Evolutionary conservation across 2,888 invertebrate genomes (phyloP).

Genomic region (Phorcus lineatus): DNA sequence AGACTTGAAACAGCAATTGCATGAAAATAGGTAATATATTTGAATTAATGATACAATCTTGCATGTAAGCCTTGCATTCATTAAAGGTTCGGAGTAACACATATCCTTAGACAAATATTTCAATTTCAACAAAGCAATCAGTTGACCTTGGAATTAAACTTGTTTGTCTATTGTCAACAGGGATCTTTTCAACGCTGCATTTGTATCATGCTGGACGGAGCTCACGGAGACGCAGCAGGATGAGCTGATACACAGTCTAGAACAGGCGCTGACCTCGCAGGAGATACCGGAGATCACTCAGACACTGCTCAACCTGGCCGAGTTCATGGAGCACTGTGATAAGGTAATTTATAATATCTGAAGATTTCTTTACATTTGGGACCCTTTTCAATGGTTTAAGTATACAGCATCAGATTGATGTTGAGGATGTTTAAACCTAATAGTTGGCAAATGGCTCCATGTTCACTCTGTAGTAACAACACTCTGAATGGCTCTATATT

Average conservation of each 20-base stretch:
- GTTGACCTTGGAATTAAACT: not conserved
- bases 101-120: too few relatives aligned
- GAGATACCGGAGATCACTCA: slow-evolving; percentile 97
- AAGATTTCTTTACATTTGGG: not conserved
- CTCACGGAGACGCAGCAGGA: slow-evolving; percentile 86
- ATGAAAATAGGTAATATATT: too few relatives aligned
- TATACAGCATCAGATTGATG: not conserved
- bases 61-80: too few relatives aligned
- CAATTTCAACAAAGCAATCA: too few relatives aligned
- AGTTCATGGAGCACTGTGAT: slow-evolving; percentile 99
- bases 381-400: not conserved
- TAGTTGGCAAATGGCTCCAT: too few relatives aligned
- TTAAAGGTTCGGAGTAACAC: too few relatives aligned
- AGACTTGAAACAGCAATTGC: too few relatives aligned
- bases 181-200: slow-evolving; percentile 98
- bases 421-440: too few relatives aligned
- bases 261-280: slow-evolving; percentile 90
- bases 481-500: too few relatives aligned
- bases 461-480: too few relatives aligned
- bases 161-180: slow-evolving; percentile 72
- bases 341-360: too few relatives aligned
- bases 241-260: slow-evolving; percentile 89
- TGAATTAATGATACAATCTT: too few relatives aligned
- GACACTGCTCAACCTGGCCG: slow-evolving; percentile 95
- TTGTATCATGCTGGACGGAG: slow-evolving; percentile 99